A percentile compares a stretch with the other conserved stretches of the same genome.
Conservation (phyloP, 2,113 vertebrate genomes). For the Coreoperca whiteheadi region DNA sequence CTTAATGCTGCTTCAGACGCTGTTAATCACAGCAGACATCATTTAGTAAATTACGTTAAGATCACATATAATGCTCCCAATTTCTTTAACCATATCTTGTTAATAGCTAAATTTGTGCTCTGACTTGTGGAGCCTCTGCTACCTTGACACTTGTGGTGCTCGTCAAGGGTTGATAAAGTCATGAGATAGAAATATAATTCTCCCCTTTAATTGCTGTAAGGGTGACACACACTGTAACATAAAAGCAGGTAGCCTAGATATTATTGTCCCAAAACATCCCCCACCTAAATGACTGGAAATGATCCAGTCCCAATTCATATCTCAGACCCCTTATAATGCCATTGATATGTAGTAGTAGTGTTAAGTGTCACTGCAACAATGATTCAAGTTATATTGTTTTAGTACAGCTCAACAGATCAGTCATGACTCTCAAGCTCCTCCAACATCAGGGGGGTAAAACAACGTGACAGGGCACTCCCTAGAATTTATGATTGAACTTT, state of each 20-base stretch:
- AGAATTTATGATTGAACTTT: background rate
- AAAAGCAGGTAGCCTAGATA: background rate
- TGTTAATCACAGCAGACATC: background rate
- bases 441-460: background rate
- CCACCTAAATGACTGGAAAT: background rate
- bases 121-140: slow-evolving; percentile 23
- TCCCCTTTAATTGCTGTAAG: background rate
- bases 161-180: slow-evolving; percentile 3
- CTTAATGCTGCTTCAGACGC: background rate
- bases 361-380: background rate
- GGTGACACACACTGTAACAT: background rate
- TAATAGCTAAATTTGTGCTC: background rate
- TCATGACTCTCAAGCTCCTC: background rate
- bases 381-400: background rate
- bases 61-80: background rate
- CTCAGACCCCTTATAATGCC: background rate
- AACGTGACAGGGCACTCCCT: background rate
- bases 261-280: background rate
- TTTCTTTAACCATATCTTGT: slow-evolving; percentile 22
- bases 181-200: background rate
- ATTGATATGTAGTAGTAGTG: too few relatives aligned
- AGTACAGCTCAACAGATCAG: background rate
- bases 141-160: background rate
- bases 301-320: background rate
- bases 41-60: background rate